These are phyloP conservation scores for Mus caroli DNA, from an alignment of 2,797 vertebrate species.

Conservation along the genomic window DNA sequence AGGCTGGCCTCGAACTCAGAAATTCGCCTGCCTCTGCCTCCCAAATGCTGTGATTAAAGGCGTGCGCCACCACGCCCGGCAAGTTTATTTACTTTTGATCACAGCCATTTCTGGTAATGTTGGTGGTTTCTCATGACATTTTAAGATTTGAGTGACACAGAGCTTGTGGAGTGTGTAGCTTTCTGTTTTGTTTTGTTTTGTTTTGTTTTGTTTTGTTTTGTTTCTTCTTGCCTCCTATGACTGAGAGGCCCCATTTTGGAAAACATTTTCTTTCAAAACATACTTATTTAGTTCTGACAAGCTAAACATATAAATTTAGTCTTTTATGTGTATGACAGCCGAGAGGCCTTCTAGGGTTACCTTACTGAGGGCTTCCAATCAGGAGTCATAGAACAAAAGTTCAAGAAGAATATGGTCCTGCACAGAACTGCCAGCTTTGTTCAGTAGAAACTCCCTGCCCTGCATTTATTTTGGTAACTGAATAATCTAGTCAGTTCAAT, in stretches of 20 bases:
- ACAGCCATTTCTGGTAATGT: not conserved
- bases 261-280: not conserved
- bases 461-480: not conserved
- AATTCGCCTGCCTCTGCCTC: no score
- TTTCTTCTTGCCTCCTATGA: not conserved
- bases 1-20: no score
- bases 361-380: not conserved
- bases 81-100: not conserved
- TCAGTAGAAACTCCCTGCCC: fast-evolving
- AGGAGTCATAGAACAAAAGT: not conserved
- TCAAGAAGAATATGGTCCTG: not conserved
- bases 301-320: not conserved
- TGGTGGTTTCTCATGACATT: not conserved
- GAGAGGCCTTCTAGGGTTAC: not conserved
- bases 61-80: no score
- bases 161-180: not conserved
- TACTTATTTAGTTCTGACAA: not conserved
- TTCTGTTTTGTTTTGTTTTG: not conserved
- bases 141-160: not conserved
- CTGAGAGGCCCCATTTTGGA: not conserved
- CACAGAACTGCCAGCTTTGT: not conserved
- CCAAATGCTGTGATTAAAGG: no score
- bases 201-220: not conserved
- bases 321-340: not conserved
- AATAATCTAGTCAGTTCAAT: not conserved